phyloP scores from a whole-genome alignment of 2,797 vertebrate species.

The Percopsis omiscomaycus region DNA sequence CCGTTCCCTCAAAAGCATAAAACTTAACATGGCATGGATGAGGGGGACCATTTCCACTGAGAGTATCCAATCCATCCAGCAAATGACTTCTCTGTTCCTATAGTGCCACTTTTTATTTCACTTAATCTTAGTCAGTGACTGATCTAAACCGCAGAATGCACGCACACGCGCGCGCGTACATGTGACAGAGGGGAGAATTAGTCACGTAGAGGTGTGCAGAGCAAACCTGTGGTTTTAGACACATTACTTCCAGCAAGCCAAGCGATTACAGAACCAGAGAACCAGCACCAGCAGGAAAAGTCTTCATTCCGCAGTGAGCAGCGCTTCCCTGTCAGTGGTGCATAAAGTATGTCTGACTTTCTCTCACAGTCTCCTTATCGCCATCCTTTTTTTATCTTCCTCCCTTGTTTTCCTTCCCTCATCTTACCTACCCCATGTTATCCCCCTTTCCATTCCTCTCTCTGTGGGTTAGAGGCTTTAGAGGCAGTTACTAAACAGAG shows the following conservation, averaged over 20 bases:
- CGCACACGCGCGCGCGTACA: slow-evolving; percentile 1
- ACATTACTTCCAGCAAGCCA: not conserved
- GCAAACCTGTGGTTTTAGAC: slow-evolving; percentile 17
- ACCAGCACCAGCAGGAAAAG: too few relatives aligned
- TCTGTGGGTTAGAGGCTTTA: slow-evolving; percentile 42
- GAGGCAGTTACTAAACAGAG: slow-evolving; percentile 44
- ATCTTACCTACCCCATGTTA: not conserved
- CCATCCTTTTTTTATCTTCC: not conserved
- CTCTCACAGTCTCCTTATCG: not conserved
- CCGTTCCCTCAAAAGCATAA: too few relatives aligned
- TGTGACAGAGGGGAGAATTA: not conserved
- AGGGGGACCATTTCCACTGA: too few relatives aligned
- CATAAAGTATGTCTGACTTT: not conserved
- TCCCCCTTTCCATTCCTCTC: not conserved
- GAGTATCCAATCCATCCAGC: not conserved
- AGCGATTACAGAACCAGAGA: slow-evolving; percentile 2
- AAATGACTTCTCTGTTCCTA: not conserved
- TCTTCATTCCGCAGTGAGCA: slow-evolving; percentile 3
- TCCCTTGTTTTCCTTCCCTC: not conserved
- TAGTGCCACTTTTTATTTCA: not conserved
- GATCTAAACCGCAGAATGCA: slow-evolving; percentile 8
- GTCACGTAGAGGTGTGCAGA: slow-evolving; percentile 13
- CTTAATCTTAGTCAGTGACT: slow-evolving; percentile 5
- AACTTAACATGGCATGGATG: too few relatives aligned
- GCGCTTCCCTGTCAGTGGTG: too few relatives aligned